Evolutionary conservation across 2,797 vertebrate genomes (phyloP), one percentile per base, ranked within the genome.

Genomic region (Myiothlypis coronata): DNA sequence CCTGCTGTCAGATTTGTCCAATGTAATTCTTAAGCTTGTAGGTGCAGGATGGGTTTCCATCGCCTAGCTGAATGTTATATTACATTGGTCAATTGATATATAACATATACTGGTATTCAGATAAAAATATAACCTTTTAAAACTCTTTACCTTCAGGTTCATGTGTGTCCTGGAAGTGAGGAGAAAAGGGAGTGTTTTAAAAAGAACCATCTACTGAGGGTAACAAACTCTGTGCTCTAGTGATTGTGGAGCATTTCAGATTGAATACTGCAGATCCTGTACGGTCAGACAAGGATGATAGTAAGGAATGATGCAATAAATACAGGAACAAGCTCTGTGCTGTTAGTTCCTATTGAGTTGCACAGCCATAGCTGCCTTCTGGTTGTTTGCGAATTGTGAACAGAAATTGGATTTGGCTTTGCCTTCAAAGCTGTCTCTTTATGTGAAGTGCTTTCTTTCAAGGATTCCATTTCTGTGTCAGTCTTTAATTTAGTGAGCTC

Each of bases 341-440:
- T 89, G 78, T 93, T 87, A 68, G 64, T 44, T 87, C 63, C 75
- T 93, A 5, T 80, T 74, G 75, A 81, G 49, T 26, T 74, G 53
- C 41, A 17, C 37, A 39, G 71, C 69, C 46, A 8, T 23, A 63
- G 81, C 83, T 60, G 75, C 78, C 56, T 77, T 77, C 60, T 68
- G 78, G 47, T 84, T 70, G 83, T 80, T 69, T 53, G 87, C 2
- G 9, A 85, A 68, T 47, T 49, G 64, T 80, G 86, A 83, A 34
- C 32, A 87, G 81, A 75, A 94, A 85, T 92, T 68, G 69, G 61
- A 89, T 92, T 92, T 96, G 84, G 71, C 89, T 93, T 85, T 89
- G 78, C 93, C 83, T 95, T 95, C 90, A 84, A 84, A 95, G 83
- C 81, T 93, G 68, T 89, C 92, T 89, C n/a, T 92, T 95, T 84